phyloP scores from a whole-genome alignment of 30 jellyfish, hydroid and myxozoan genomes.

The Aurelia sp. region DNA sequence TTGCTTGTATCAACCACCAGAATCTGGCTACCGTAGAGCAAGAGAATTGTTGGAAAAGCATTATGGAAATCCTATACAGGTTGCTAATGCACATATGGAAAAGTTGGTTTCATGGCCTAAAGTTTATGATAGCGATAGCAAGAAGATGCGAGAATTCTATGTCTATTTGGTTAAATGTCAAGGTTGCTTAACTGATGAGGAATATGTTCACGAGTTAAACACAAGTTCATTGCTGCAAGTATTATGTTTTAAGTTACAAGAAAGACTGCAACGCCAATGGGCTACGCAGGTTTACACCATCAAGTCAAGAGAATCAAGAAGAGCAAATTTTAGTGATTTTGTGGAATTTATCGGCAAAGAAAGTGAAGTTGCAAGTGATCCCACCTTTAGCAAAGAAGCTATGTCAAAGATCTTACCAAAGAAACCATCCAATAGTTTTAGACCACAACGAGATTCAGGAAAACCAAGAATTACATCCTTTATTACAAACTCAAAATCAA shows the following conservation, averaged over 20 bases:
- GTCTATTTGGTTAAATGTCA: conserved; percentile 44
- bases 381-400: conserved; percentile 55
- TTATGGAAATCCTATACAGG: conserved; percentile 52
- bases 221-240: conserved; percentile 39
- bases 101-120: conserved; percentile 57
- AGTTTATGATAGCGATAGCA: conserved; percentile 38
- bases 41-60: conserved; percentile 54
- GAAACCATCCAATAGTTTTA: conserved; percentile 23
- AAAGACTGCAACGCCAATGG: conserved; percentile 32
- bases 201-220: conserved; percentile 32
- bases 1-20: conserved; percentile 48
- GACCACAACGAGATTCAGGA: conserved; percentile 31
- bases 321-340: conserved; percentile 40
- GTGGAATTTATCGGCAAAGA: conserved; percentile 34
- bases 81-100: conserved; percentile 47
- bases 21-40: conserved; percentile 36
- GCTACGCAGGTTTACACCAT: conserved; percentile 46
- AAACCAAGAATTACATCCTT: conserved; percentile 21
- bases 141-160: conserved; percentile 42
- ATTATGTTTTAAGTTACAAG: conserved; percentile 28
- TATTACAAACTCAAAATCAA: not conserved
- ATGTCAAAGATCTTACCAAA: conserved; percentile 32
- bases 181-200: conserved; percentile 51
- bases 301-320: conserved; percentile 47
- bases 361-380: conserved; percentile 45